Conservation (phyloP, 2,797 vertebrate genomes). For the Serranus cabrilla region DNA sequence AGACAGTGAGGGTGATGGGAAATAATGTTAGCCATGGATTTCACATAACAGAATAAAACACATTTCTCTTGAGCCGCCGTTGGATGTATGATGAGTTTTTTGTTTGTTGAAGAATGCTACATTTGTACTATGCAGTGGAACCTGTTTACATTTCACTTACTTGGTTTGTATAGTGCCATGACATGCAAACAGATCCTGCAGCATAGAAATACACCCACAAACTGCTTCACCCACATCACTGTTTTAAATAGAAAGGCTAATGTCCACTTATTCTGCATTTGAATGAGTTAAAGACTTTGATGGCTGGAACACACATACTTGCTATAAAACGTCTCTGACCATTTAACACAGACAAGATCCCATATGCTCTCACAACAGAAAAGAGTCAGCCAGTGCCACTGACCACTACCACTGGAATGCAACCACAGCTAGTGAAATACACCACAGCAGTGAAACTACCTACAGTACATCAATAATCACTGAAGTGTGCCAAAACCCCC, state of each 20-base stretch:
- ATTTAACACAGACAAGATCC: slow-evolving; percentile 70
- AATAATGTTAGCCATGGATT: slow-evolving; percentile 15
- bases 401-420: slow-evolving; percentile 81
- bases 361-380: slow-evolving; percentile 73
- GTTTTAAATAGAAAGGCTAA: neutral
- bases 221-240: neutral
- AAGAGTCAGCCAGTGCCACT: slow-evolving; percentile 71
- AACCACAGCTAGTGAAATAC: slow-evolving; percentile 80
- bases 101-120: slow-evolving; percentile 6
- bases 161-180: neutral
- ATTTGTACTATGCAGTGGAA: neutral
- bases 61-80: neutral
- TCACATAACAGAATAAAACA: slow-evolving; percentile 4
- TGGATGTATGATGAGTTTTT: neutral
- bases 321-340: slow-evolving; percentile 55
- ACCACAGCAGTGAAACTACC: slow-evolving; percentile 81
- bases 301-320: slow-evolving; percentile 36
- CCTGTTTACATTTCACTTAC: slow-evolving; percentile 3
- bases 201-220: neutral
- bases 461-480: slow-evolving; percentile 80
- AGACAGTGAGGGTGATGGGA: slow-evolving; percentile 12
- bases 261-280: slow-evolving; percentile 7
- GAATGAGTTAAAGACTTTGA: slow-evolving; percentile 16
- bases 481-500: slow-evolving; percentile 74
- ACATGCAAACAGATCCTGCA: neutral